Evolutionary conservation across 2,113 vertebrate genomes (phyloP), one percentile per base, ranked within the genome.

Genomic region (Murina feae): DNA sequence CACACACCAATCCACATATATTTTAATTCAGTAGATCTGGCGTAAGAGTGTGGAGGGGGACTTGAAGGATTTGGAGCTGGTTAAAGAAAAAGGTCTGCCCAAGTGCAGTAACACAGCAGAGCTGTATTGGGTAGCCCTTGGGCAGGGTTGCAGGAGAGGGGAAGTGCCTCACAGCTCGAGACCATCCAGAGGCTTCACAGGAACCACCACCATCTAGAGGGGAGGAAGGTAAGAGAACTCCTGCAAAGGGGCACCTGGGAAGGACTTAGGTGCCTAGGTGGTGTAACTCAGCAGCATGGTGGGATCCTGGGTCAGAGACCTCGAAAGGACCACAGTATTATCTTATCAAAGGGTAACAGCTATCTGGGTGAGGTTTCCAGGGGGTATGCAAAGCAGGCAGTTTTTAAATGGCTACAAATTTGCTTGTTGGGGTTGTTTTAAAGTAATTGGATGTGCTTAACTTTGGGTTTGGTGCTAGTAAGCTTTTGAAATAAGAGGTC

Each of bases 401-500:
- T 16, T 47, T 80, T n/a, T 88, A 76, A 39, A 25, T 81, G 60
- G 60, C 37, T 90, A 68, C 65, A 65, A 96, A 68, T 66, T 44
- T 81, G 20, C 58, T 80, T 32, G 7, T 94, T 93, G 69, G 25
- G 51, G 4, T 69, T 86, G 17, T 55, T 91, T 68, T 89, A 28
- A 86, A 94, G 76, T 66, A 92, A 92, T 51, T 71, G 42, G 47
- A 37, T 75, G n/a, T 92, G 18, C 76, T 69, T 84, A 87, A 86
- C 35, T 55, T 86, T 74, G 42, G 20, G 1, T 75, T 90, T 72
- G 35, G 51, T 44, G 9, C 53, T 74, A 66, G 60, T 44, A 76
- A 32, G n/a, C 17, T 82, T 93, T 63, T 20, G 71, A 89, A 49
- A 49, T 78, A 66, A 83, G 32, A 69, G 83, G 30, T 68, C 30